Evolutionary conservation across 2,797 vertebrate genomes (phyloP), one percentile per base, ranked within the genome.

Genomic region (Cuculus canorus): DNA sequence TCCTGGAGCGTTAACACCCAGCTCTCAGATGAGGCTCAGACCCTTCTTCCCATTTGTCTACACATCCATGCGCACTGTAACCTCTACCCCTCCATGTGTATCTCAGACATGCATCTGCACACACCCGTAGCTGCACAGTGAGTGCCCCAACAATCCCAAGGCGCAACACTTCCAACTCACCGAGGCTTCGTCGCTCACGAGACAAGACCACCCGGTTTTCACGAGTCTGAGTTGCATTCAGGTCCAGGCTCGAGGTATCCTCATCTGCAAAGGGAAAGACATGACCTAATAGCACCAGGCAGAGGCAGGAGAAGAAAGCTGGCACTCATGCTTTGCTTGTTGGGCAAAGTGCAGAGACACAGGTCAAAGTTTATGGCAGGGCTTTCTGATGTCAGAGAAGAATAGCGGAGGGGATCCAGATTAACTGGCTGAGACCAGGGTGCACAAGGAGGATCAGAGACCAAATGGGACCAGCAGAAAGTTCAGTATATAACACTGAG

Each of bases 161-260:
- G 47, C 66, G 61, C 64, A 60, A 65, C 33, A 64, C 9, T 17
- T 48, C 24, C 2, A 1, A 68, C 97, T 97, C 93, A 98, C 98
- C 98, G 23, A 98, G 83, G 86, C 98, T 98, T 92, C 98, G 97
- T 90, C 97, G 97, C 79, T 97, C 96, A 73, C 98, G 97, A 88
- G 96, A 87, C 82, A 97, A 93, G 88, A 43, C 76, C 76, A 79
- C 61, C 0, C 33, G 78, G 64, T 94, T 95, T 61, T 92, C 91
- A 82, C 88, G 72, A 0, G 93, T 61, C 68, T 91, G 95, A 73
- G 94, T 91, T 77, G 47, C 78, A 52, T 97, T 98, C 91, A 96
- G 61, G 72, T 95, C 96, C 89, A 96, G 93, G 82, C 94, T 97
- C 1, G 61, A 60, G 91, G 92, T 96, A 3, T 97, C 97, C 68